Evolutionary conservation across 2,797 vertebrate species (phyloP), one percentile per base, ranked within the genome.

Genomic region (Phrynocephalus forsythii): DNA sequence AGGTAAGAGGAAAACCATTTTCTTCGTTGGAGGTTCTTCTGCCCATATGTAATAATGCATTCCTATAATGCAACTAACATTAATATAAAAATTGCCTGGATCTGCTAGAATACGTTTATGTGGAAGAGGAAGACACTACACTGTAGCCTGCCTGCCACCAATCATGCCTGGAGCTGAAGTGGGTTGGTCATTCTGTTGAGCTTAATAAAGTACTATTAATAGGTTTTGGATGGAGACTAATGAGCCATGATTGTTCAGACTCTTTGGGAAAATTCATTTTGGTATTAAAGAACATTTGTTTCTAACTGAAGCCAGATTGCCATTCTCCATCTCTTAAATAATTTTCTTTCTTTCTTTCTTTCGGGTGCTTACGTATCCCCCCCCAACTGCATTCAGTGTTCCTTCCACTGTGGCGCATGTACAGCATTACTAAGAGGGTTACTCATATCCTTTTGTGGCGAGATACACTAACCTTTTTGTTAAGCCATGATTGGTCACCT

Each of bases 381-480:
- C 3, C 82, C 60, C 92, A 89, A 92, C 91, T 90, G 68, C 48
- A 56, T 92, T 91, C 90, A 93, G 90, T 94, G 94, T 94, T 94
- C 87, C 94, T 89, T 92, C 91, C 93, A 91, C 94, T 91, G 94
- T 93, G 93, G 87, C 95, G 92, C 92, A 93, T 96, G 91, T 92
- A 92, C 89, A 92, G 93, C 93, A 88, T 84, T 87, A 95, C 94
- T 96, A 96, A 97, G 94, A 95, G 87, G 38, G 87, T 95, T 93
- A 94, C 95, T 96, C 93, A 93, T 87, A 86, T 82, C 76, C 95
- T 88, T 93, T 56, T 93, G 81, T 95, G 93, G 93, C 92, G 89
- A 86, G 90, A 95, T 91, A 97, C 94, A 95, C 93, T 89, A 44
- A 93, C 88, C 94, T 93, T 95, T 94, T 96, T 96, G 94, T 97